phyloP scores from a whole-genome alignment of 2,113 vertebrate species.

The Phocoena phocoena region DNA sequence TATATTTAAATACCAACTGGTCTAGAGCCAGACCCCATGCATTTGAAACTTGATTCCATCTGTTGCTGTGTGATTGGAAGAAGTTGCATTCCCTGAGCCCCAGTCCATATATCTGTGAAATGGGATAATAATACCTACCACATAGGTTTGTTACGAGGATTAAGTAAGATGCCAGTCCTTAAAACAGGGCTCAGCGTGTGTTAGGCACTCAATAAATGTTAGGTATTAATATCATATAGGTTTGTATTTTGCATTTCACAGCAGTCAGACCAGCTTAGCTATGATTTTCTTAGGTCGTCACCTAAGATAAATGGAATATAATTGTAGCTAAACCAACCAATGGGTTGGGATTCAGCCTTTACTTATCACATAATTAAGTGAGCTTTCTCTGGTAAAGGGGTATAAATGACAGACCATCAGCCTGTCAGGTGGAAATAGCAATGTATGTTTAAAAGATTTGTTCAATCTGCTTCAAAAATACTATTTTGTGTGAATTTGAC shows the following conservation, averaged over 20 bases:
- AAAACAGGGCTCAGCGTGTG: not conserved
- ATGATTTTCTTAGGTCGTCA: not conserved
- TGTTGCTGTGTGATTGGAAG: not conserved
- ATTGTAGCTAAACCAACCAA: not conserved
- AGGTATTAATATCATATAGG: accelerated
- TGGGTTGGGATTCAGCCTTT: not conserved
- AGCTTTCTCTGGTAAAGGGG: not conserved
- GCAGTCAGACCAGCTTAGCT: not conserved
- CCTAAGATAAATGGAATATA: not conserved
- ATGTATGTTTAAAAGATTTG: not conserved
- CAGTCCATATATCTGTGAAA: not conserved
- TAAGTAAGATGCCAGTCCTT: not conserved
- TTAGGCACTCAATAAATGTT: not conserved
- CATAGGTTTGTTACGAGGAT: not conserved
- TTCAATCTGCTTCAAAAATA: not conserved
- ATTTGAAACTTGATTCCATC: not conserved
- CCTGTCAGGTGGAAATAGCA: not conserved
- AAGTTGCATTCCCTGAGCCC: not conserved
- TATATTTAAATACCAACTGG: not conserved
- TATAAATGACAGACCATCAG: accelerated
- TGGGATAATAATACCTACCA: not conserved
- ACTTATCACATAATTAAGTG: not conserved
- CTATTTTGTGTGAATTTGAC: not conserved
- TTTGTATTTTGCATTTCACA: not conserved
- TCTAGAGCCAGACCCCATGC: not conserved